These are phyloP conservation scores for Drosophila mimetica DNA, from an alignment of 2,888 invertebrate species.

Conservation along the genomic window DNA sequence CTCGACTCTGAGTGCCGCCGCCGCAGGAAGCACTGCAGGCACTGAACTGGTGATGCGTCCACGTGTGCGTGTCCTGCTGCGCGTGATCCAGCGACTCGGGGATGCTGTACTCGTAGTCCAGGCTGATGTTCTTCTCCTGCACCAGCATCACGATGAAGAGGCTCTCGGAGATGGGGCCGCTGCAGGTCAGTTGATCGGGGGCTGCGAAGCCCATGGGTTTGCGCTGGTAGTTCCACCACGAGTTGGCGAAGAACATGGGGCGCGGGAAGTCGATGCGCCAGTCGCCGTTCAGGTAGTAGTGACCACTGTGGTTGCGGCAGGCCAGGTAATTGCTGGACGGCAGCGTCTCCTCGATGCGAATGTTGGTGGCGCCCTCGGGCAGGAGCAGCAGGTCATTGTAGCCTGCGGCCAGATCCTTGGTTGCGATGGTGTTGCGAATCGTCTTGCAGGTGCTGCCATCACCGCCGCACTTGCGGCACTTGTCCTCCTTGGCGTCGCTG, in stretches of 20 bases:
- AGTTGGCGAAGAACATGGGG: slow-evolving; percentile 91
- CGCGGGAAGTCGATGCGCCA: slow-evolving; percentile 97
- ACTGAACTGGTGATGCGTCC: slow-evolving; percentile 89
- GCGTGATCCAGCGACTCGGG: slow-evolving; percentile 89
- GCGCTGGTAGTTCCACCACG: slow-evolving; percentile 94
- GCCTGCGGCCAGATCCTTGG: slow-evolving; percentile 91
- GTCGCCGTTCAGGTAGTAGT: slow-evolving; percentile 97
- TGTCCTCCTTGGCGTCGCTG: slow-evolving; percentile 93
- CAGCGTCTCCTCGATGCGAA: slow-evolving; percentile 90
- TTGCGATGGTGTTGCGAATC: slow-evolving; percentile 88
- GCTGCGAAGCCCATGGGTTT: slow-evolving; percentile 92
- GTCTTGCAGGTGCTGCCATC: slow-evolving; percentile 95
- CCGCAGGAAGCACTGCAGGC: slow-evolving; percentile 95
- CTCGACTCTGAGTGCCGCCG: slow-evolving; percentile 92
- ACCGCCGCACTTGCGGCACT: slow-evolving; percentile 96
- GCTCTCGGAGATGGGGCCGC: slow-evolving; percentile 96
- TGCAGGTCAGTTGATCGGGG: slow-evolving; percentile 92
- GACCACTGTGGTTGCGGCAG: slow-evolving; percentile 91
- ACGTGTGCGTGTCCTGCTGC: slow-evolving; percentile 91
- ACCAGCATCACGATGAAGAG: slow-evolving; percentile 93
- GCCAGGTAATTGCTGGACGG: slow-evolving; percentile 96
- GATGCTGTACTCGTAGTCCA: slow-evolving; percentile 95
- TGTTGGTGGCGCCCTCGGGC: slow-evolving; percentile 96
- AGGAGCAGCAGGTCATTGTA: slow-evolving; percentile 96
- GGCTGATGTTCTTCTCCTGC: slow-evolving; percentile 93